Evolutionary conservation across 2,113 vertebrate species (phyloP).

Genomic region (Verasper variegatus): DNA sequence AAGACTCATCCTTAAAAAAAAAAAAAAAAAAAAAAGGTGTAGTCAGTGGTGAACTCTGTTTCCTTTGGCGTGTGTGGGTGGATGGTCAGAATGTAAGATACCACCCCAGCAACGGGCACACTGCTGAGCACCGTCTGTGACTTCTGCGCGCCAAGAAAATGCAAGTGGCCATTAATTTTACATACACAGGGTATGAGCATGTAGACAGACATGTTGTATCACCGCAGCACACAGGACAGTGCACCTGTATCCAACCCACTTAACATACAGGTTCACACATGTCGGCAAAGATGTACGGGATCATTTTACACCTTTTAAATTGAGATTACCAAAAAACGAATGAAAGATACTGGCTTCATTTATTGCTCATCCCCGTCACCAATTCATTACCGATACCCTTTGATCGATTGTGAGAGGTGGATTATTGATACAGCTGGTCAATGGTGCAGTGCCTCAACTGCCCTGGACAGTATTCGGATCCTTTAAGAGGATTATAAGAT

Average conservation of each 20-base stretch:
- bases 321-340: too few species aligned
- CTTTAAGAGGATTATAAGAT: neutral
- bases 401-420: slow-evolving; percentile 4
- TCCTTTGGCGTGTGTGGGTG: slow-evolving; percentile 52
- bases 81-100: slow-evolving; percentile 55
- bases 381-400: slow-evolving; percentile 9
- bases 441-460: too few species aligned
- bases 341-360: too few species aligned
- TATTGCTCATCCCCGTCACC: neutral
- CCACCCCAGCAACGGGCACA: slow-evolving; percentile 45
- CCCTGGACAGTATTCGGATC: neutral
- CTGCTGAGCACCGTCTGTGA: slow-evolving; percentile 76
- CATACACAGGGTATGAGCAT: neutral
- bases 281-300: too few species aligned
- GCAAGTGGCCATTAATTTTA: slow-evolving; percentile 15
- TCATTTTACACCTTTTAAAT: neutral
- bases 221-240: neutral
- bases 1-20: slow-evolving; percentile 20
- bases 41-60: slow-evolving; percentile 58
- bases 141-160: slow-evolving; percentile 51
- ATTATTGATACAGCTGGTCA: neutral
- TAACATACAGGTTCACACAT: neutral
- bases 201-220: neutral
- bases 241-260: neutral
- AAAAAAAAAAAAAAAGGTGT: slow-evolving; percentile 44